These are phyloP conservation scores for Carassius auratus DNA, from an alignment of 2,113 vertebrate genomes.

Conservation along the genomic window DNA sequence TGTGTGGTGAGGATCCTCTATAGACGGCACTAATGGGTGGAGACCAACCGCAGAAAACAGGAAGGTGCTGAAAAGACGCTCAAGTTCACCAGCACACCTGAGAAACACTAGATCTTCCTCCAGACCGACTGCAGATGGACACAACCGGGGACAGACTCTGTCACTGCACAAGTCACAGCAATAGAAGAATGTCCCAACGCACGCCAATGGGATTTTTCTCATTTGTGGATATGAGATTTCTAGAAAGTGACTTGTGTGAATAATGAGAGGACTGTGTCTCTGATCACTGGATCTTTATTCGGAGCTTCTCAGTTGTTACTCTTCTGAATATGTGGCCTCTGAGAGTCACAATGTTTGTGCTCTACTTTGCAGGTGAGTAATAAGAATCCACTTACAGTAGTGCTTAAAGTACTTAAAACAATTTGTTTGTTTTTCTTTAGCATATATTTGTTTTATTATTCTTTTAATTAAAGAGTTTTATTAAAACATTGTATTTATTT, in stretches of 20 bases:
- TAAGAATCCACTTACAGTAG: background rate
- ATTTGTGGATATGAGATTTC: background rate
- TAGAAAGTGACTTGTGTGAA: background rate
- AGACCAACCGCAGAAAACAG: slow-evolving; percentile 57
- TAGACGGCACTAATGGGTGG: slow-evolving; percentile 36
- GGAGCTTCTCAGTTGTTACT: background rate
- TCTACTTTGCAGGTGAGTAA: slow-evolving; percentile 71
- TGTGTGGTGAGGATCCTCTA: background rate
- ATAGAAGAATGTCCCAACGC: background rate
- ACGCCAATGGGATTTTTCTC: background rate
- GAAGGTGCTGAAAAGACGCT: slow-evolving; percentile 63
- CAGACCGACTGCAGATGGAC: background rate
- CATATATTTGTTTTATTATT: no score
- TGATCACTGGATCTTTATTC: background rate
- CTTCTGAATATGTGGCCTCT: slow-evolving; percentile 62
- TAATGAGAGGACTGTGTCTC: background rate
- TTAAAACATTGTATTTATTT: no score
- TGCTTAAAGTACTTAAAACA: background rate
- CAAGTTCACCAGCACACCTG: slow-evolving; percentile 73
- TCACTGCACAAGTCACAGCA: no score
- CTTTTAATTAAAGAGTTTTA: no score
- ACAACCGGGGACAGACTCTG: slow-evolving; percentile 20
- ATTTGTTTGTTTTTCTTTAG: no score
- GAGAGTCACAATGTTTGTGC: slow-evolving; percentile 58
- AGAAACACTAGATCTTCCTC: slow-evolving; percentile 59